Percentiles rank a stretch among this genome's conserved stretches.
Evolutionary conservation across 2,797 vertebrate genomes (phyloP).

Genomic region (Hoplostethus atlanticus): DNA sequence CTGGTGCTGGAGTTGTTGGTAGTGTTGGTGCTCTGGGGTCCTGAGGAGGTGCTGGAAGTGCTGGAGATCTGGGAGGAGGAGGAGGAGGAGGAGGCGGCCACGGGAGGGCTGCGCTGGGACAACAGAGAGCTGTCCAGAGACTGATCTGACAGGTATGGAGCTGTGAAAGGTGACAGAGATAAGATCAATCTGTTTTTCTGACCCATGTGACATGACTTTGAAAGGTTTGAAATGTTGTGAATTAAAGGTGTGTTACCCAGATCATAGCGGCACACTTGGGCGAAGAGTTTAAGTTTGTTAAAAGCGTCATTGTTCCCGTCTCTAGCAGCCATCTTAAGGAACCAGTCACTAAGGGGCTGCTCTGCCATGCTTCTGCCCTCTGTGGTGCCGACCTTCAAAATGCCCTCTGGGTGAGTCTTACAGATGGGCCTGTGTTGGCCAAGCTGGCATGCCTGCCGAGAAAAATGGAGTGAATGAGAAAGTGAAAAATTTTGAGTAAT

Average conservation of each 20-base stretch:
- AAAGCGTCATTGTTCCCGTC: conserved; percentile 92
- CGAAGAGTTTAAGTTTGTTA: conserved; percentile 96
- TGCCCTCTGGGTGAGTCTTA: conserved; percentile 92
- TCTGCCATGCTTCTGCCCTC: conserved; percentile 91
- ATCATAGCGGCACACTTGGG: conserved; percentile 98
- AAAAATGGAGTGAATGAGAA: conserved; percentile 3
- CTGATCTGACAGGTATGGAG: conserved; percentile 95
- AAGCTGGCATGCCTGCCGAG: conserved; percentile 92
- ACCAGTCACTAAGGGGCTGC: conserved; percentile 96
- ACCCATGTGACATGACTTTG: background rate
- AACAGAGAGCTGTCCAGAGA: conserved; percentile 94
- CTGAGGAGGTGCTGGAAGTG: conserved; percentile 77
- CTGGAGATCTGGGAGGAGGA: conserved; percentile 83
- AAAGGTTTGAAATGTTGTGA: background rate
- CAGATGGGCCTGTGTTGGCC: conserved; percentile 98
- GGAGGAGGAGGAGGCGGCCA: conserved; percentile 81
- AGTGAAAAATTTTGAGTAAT: conserved; percentile 14
- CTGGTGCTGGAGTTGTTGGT: conserved; percentile 77
- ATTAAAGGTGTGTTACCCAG: conserved; percentile 86
- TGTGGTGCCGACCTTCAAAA: conserved; percentile 92
- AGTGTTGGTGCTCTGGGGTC: conserved; percentile 84
- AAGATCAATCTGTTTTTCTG: background rate
- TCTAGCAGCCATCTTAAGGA: conserved; percentile 91
- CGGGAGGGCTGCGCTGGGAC: conserved; percentile 90
- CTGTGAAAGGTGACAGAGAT: conserved; percentile 77